Evolutionary conservation across 2,888 invertebrate species (phyloP).

Genomic region (Oscheius onirici): DNA sequence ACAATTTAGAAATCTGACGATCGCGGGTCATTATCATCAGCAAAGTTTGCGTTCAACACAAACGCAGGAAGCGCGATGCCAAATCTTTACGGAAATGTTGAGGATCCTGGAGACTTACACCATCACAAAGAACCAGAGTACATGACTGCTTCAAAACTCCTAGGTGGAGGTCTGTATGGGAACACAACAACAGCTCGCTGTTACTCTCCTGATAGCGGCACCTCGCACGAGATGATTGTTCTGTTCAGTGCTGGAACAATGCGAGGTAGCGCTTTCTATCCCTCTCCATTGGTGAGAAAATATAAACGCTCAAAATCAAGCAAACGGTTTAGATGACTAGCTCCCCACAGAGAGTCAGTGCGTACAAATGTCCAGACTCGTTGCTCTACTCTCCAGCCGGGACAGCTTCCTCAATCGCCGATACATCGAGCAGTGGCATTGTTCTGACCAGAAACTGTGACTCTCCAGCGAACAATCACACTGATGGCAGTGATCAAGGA

Average conservation of each 20-base stretch:
- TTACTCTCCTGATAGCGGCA: conserved; percentile 53
- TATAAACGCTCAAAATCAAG: neutral
- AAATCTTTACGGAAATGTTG: conserved; percentile 50
- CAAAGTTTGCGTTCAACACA: conserved; percentile 14
- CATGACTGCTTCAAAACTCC: conserved; percentile 34
- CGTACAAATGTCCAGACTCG: conserved; percentile 53
- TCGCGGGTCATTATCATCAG: conserved; percentile 17
- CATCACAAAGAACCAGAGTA: conserved; percentile 25
- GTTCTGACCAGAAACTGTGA: conserved; percentile 41
- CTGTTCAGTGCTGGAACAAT: conserved; percentile 40
- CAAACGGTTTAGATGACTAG: conserved; percentile 40
- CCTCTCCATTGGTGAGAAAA: conserved; percentile 44
- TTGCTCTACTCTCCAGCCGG: conserved; percentile 53
- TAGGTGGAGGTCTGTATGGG: conserved; percentile 35
- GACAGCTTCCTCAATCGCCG: conserved; percentile 50
- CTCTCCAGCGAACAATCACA: conserved; percentile 50
- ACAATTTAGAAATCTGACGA: conserved; percentile 21
- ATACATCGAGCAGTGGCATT: conserved; percentile 46
- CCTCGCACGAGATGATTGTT: conserved; percentile 55
- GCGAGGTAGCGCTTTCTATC: conserved; percentile 38
- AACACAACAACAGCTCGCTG: conserved; percentile 49
- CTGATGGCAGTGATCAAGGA: conserved; percentile 57
- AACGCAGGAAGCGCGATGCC: conserved; percentile 40
- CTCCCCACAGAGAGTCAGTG: conserved; percentile 50
- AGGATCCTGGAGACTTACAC: conserved; percentile 40